phyloP scores from a whole-genome alignment of 2,113 vertebrate species.

The Hydrochoerus hydrochaeris region DNA sequence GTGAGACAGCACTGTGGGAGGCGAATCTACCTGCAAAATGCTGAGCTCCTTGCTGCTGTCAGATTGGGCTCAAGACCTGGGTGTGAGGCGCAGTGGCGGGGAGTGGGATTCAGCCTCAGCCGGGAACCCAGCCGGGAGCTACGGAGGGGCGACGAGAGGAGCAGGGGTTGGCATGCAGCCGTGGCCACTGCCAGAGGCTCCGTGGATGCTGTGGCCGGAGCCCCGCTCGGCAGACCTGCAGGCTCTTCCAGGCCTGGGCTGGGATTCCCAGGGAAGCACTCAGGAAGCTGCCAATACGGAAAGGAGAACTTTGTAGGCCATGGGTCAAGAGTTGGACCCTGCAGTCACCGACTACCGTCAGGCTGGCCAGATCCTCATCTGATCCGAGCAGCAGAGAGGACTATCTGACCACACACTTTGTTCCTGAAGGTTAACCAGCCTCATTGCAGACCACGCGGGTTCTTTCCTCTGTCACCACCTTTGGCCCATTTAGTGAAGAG shows the following conservation, averaged over 20 bases:
- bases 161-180: not conserved
- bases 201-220: not conserved
- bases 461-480: not conserved
- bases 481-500: not conserved
- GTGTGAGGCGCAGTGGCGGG: not conserved
- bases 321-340: not conserved
- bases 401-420: not conserved
- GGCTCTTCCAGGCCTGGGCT: not conserved
- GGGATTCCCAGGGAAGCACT: not conserved
- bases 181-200: not conserved
- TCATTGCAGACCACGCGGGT: not conserved
- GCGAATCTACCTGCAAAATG: not conserved
- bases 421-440: not conserved
- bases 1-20: not conserved
- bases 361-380: not conserved
- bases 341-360: too few species aligned
- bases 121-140: not conserved
- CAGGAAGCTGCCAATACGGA: not conserved
- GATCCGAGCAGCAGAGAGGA: not conserved
- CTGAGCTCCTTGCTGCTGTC: not conserved
- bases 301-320: not conserved
- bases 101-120: not conserved
- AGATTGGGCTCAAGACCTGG: not conserved
- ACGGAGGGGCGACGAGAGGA: not conserved
- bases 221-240: not conserved